Conservation (phyloP, 2,113 vertebrate species). For the Zapornia atra region DNA sequence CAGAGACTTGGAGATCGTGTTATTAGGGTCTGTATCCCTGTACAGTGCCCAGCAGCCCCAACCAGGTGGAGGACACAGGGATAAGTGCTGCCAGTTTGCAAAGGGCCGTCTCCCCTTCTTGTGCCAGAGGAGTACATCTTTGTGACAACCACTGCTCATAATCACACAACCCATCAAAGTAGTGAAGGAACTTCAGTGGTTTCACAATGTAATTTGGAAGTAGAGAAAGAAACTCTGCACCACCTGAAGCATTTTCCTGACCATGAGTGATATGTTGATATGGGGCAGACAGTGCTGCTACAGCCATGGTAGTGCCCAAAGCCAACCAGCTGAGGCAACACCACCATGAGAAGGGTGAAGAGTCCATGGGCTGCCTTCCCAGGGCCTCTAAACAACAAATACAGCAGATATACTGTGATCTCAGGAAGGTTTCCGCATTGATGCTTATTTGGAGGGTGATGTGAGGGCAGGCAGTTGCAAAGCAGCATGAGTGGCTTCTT, state of each 20-base stretch:
- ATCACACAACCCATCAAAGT: background rate
- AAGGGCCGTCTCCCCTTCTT: background rate
- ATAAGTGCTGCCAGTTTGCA: background rate
- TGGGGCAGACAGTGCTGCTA: rapidly evolving
- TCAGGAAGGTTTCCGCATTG: background rate
- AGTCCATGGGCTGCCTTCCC: background rate
- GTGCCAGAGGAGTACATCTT: background rate
- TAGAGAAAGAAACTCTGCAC: background rate
- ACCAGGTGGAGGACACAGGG: rapidly evolving
- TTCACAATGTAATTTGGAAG: background rate
- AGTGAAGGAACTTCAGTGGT: background rate
- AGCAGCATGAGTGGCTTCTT: background rate
- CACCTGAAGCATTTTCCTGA: background rate
- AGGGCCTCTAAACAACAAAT: background rate
- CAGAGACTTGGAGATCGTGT: background rate
- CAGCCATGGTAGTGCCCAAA: rapidly evolving
- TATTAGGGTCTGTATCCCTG: background rate
- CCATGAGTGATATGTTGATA: rapidly evolving
- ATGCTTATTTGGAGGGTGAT: background rate
- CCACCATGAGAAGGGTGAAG: background rate
- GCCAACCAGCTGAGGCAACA: background rate
- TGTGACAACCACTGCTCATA: background rate
- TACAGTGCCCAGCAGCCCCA: background rate
- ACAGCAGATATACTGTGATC: background rate
- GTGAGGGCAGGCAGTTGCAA: background rate